Evolutionary conservation across 30 jellyfish, hydroid and myxozoan species (phyloP).

Genomic region (Sanderia malayensis): DNA sequence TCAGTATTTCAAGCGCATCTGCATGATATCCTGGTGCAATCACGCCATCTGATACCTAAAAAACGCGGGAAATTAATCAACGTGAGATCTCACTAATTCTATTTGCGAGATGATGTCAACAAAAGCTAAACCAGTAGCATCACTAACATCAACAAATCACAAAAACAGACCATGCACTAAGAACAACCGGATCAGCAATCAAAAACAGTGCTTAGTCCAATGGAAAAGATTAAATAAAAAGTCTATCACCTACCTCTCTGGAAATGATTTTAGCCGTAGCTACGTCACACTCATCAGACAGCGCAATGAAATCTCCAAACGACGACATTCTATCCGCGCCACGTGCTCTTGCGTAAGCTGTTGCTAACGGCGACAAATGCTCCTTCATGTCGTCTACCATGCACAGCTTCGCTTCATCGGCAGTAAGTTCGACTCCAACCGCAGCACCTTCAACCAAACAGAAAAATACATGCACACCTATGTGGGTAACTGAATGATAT

Average conservation of each 20-base stretch:
- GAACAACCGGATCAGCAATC: too few relatives aligned
- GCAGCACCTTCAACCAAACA: too few relatives aligned
- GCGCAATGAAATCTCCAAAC: constrained; percentile 90
- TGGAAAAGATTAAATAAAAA: too few relatives aligned
- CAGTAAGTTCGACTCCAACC: constrained; percentile 83
- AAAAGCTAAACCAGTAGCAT: too few relatives aligned
- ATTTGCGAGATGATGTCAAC: too few relatives aligned
- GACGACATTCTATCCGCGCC: constrained; percentile 97
- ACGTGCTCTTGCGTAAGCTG: constrained; percentile 93
- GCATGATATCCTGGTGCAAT: constrained; percentile 90
- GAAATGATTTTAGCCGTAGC: constrained; percentile 86
- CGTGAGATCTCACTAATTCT: too few relatives aligned
- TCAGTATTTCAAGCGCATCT: constrained; percentile 77
- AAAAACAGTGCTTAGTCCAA: too few relatives aligned
- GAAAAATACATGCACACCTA: too few relatives aligned
- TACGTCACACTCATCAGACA: constrained; percentile 87
- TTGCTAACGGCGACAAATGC: constrained; percentile 71
- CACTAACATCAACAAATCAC: too few relatives aligned
- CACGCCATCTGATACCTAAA: constrained; percentile 90
- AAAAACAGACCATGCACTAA: too few relatives aligned
- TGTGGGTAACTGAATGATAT: too few relatives aligned
- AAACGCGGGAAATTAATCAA: neutral
- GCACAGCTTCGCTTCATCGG: constrained; percentile 83
- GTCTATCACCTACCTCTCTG: constrained; percentile 80
- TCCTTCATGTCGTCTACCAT: constrained; percentile 82